Base-by-base conservation (phyloP, 1,140 invertebrate species). In the Pseudomyrmex cubaensis region DNA sequence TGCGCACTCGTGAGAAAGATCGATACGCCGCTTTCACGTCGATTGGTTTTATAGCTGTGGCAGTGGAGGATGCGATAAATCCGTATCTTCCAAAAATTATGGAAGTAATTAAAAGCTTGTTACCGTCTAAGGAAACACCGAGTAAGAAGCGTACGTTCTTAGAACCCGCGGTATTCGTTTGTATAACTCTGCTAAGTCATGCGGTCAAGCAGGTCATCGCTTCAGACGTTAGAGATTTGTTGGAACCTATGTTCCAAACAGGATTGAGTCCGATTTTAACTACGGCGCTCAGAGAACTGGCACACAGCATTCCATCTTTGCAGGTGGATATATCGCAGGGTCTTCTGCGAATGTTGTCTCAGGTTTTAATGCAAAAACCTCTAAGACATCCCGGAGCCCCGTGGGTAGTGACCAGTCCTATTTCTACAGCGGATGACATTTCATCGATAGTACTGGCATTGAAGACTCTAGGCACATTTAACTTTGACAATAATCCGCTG, bases 401-500 rank as follows among this genome's bases (percentile, higher is more conserved):
- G 10, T 95, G 95, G 91, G 92, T 91, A 5, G 91, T 92, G 0
- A 92, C 91, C 0, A 94, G 93, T 84, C 93, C 93, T 0, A 92
- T 92, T 9, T 86, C 90, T 0, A 83, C 92, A 2, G 93, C 94
- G 25, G 92, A 93, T 48, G 98, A 99, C 92, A 96, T 97, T 2
- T 95, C 96, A 10, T 98, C 97, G 70, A 97, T 98, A 64, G 98
- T 99, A 2, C 94, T 99, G 15, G 99, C 99, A 1, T 93, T 99
- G 1, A 96, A 97, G 91, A 99, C 99, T 2, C 95, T 99, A 1
- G 98, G 98, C 2, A 98, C 96, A 4, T 99, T 99, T 93, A 98
- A 99, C 92, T 99, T 99, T 94, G 98, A 99, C 93, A 98, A 98
- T 3, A 98, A 99, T 92, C 98, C 97, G 57, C 94, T 99, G 86